These are phyloP conservation scores for Cyanoderma ruficeps DNA, from an alignment of 2,113 vertebrate species.

Conservation along the genomic window DNA sequence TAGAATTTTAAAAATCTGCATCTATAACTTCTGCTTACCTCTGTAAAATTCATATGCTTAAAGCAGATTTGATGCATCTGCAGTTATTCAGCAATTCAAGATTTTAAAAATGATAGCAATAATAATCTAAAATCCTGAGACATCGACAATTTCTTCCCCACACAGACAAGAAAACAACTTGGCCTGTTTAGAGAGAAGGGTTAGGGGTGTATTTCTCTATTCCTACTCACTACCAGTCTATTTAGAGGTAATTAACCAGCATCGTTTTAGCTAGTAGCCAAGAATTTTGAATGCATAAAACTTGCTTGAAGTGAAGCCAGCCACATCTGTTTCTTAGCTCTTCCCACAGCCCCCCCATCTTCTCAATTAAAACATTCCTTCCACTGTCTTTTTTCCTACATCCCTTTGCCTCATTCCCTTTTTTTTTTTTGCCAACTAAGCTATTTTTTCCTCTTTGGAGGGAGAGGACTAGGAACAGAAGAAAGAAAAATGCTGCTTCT, in stretches of 20 bases:
- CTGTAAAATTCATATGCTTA: neutral
- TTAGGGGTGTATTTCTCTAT: neutral
- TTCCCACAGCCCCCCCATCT: neutral
- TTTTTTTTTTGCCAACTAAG: conserved; percentile 9
- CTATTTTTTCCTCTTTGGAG: neutral
- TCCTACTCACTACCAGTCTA: neutral
- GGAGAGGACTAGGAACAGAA: neutral
- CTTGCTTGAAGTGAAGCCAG: conserved; percentile 44
- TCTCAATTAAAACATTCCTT: conserved; percentile 56
- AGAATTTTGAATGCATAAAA: neutral
- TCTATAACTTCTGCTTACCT: neutral
- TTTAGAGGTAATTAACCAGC: conserved; percentile 49
- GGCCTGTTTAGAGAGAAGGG: neutral
- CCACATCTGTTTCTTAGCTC: conserved; percentile 53
- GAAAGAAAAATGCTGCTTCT: neutral
- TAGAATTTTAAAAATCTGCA: neutral
- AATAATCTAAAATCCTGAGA: neutral
- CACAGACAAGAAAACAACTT: neutral
- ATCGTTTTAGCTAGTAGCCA: conserved; percentile 11
- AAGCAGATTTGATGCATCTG: neutral
- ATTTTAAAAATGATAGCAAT: neutral
- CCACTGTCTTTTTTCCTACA: conserved; percentile 3
- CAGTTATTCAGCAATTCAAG: neutral
- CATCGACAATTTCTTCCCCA: neutral
- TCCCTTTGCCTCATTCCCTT: neutral